A percentile compares a stretch with the other conserved stretches of the same genome.
phyloP scores from a whole-genome alignment of 2,888 invertebrate species.

The Philonicus albiceps region DNA sequence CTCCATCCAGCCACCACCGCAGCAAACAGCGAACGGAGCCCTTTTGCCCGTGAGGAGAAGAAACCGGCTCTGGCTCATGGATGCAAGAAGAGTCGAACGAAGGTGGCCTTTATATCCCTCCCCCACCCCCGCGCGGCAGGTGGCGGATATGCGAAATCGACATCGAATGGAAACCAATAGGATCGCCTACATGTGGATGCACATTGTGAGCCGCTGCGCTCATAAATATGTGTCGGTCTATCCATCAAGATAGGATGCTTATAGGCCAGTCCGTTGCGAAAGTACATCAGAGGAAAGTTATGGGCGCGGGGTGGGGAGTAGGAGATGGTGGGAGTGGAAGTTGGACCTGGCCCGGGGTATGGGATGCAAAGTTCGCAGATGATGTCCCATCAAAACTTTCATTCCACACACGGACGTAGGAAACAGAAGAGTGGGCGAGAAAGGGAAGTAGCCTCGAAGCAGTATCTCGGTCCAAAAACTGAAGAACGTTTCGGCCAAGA shows the following conservation, averaged over 20 bases:
- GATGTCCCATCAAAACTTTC: slow-evolving; percentile 36
- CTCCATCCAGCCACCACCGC: neutral
- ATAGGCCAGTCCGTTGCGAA: slow-evolving; percentile 45
- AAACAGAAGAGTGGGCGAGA: neutral
- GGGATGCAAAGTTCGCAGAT: neutral
- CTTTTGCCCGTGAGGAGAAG: slow-evolving; percentile 32
- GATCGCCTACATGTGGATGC: slow-evolving; percentile 33
- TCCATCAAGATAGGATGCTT: slow-evolving; percentile 46
- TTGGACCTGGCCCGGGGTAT: neutral
- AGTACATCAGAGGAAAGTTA: slow-evolving; percentile 43
- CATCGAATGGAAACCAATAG: slow-evolving; percentile 48
- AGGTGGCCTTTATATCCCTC: neutral
- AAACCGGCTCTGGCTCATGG: slow-evolving; percentile 8
- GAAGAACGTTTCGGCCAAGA: slow-evolving; percentile 35
- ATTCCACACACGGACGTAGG: neutral
- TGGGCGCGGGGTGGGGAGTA: neutral
- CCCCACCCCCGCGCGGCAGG: neutral
- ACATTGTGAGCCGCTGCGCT: slow-evolving; percentile 41
- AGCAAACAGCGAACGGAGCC: neutral
- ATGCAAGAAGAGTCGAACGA: slow-evolving; percentile 30
- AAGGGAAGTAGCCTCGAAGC: slow-evolving; percentile 28
- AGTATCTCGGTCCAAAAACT: slow-evolving; percentile 11
- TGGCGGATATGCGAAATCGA: slow-evolving; percentile 42
- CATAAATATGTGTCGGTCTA: slow-evolving; percentile 45
- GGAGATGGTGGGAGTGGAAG: neutral